phyloP scores from a whole-genome alignment of 2,113 vertebrate species.

The Nettapus auritus region DNA sequence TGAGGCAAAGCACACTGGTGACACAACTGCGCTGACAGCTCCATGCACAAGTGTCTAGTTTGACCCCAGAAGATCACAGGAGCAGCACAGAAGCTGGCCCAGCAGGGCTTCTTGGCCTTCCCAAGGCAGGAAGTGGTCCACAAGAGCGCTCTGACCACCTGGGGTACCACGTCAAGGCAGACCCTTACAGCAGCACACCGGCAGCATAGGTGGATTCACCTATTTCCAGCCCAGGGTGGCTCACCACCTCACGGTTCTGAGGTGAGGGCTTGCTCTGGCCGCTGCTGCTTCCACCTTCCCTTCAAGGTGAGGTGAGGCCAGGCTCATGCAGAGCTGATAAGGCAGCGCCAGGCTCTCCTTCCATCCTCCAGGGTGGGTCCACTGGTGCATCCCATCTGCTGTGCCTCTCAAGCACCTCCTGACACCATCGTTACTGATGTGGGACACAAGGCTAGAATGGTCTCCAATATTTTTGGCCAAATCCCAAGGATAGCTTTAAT shows the following conservation, averaged over 20 bases:
- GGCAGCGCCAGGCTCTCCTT: background rate
- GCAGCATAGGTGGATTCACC: fast-evolving
- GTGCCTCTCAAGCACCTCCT: background rate
- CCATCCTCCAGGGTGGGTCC: background rate
- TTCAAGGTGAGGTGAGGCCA: background rate
- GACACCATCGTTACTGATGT: background rate
- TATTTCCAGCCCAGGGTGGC: background rate
- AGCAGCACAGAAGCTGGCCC: background rate
- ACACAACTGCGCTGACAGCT: fast-evolving
- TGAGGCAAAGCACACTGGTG: background rate
- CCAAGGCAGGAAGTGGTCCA: background rate
- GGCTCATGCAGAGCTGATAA: background rate
- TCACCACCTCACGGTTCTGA: background rate
- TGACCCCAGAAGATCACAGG: background rate
- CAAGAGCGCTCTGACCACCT: background rate
- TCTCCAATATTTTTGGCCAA: background rate
- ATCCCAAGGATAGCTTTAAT: background rate
- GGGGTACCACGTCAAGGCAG: background rate
- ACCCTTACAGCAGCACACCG: background rate
- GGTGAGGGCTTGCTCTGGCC: background rate
- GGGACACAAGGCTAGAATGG: background rate
- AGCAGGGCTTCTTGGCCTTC: background rate
- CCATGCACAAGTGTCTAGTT: fast-evolving
- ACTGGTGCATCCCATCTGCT: fast-evolving
- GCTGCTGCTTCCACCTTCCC: background rate